These are phyloP conservation scores for Lacerta viridis DNA, from an alignment of 2,797 vertebrate species.

Conservation along the genomic window DNA sequence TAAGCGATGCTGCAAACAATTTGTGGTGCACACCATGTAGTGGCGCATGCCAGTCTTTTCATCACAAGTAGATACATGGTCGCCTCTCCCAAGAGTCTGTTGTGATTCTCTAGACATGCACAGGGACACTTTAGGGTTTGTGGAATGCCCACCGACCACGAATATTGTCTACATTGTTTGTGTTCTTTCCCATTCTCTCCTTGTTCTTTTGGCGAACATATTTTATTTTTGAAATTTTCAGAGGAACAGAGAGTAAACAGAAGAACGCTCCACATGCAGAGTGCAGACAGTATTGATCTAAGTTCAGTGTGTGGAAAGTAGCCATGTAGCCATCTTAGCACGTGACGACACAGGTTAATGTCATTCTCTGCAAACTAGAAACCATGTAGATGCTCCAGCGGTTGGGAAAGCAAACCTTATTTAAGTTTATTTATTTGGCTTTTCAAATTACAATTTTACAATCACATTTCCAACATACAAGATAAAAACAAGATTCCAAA, in stretches of 20 bases:
- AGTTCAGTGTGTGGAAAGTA: neutral
- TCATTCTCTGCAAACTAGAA: neutral
- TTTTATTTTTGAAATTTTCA: neutral
- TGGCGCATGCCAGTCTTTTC: neutral
- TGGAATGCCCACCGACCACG: neutral
- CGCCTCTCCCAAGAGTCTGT: neutral
- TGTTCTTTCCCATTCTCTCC: neutral
- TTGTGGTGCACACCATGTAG: neutral
- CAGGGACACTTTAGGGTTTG: neutral
- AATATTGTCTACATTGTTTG: neutral
- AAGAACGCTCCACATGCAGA: neutral
- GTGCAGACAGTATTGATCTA: neutral
- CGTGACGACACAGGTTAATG: neutral
- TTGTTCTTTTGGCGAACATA: neutral
- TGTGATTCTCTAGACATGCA: neutral
- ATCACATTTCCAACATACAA: no score
- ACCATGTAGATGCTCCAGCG: neutral
- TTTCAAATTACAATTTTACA: no score
- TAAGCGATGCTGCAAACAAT: constrained; percentile 9
- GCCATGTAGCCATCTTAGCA: neutral
- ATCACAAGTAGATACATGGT: neutral
- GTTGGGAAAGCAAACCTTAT: neutral
- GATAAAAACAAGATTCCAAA: no score
- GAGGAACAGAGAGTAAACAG: neutral
- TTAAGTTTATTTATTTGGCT: no score